Percentiles rank a stretch among this genome's conserved stretches.
phyloP scores from a whole-genome alignment of 2,113 vertebrate genomes.

The Macheiramphus alcinus region DNA sequence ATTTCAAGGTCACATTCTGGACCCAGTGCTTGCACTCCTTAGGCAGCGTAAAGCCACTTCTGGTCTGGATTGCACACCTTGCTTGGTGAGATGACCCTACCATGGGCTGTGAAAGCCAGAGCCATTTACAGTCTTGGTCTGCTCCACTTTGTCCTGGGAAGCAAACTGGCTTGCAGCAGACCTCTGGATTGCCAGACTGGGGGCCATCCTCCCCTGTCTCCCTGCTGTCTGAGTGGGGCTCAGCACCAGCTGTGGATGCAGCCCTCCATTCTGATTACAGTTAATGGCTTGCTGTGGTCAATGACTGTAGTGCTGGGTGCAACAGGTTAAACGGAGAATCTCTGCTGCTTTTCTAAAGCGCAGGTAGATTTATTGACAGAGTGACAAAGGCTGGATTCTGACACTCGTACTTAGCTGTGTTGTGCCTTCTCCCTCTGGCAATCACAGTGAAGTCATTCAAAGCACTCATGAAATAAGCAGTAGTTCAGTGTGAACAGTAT shows the following conservation, averaged over 20 bases:
- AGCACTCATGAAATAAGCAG: neutral
- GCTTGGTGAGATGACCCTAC: neutral
- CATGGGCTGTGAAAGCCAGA: neutral
- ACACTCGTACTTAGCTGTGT: rapidly evolving
- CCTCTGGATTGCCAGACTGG: neutral
- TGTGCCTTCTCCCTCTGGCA: neutral
- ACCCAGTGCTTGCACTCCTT: neutral
- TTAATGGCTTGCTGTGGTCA: neutral
- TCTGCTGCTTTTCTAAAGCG: neutral
- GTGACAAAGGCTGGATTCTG: neutral
- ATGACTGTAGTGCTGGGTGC: neutral
- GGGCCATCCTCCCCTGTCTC: neutral
- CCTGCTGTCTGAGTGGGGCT: neutral
- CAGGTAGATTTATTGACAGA: neutral
- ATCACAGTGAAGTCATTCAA: rapidly evolving
- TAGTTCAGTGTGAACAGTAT: neutral
- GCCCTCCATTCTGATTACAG: neutral
- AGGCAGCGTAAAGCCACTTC: neutral
- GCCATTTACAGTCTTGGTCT: neutral
- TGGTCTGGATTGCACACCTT: neutral
- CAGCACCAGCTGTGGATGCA: neutral
- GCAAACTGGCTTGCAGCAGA: neutral
- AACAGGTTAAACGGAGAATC: neutral
- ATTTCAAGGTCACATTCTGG: neutral
- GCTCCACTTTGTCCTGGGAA: neutral